A percentile compares a stretch with the other conserved stretches of the same genome.
phyloP scores from a whole-genome alignment of 2,113 vertebrate genomes.

The Vidua chalybeata region DNA sequence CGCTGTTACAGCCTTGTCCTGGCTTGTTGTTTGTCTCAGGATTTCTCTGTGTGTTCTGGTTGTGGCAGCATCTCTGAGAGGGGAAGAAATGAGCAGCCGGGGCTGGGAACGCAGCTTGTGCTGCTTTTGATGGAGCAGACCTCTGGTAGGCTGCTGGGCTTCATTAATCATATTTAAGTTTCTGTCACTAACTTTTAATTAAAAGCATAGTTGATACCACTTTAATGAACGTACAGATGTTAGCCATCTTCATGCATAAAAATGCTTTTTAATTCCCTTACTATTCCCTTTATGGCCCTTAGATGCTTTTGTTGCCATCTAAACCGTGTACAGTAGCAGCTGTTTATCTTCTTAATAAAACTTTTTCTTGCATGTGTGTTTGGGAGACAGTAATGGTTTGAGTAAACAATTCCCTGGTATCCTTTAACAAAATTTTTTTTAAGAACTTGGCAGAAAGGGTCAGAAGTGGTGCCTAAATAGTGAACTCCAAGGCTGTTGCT shows the following conservation, averaged over 20 bases:
- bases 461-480: neutral
- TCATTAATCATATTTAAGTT: slow-evolving; percentile 57
- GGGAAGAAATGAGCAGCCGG: neutral
- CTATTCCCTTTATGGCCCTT: slow-evolving; percentile 67
- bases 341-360: slow-evolving; percentile 63
- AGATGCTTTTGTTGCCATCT: slow-evolving; percentile 56
- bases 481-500: neutral
- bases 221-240: slow-evolving; percentile 54
- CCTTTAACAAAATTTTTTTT: neutral
- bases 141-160: slow-evolving; percentile 7
- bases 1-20: neutral
- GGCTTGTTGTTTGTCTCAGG: neutral
- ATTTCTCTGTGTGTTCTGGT: neutral
- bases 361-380: slow-evolving; percentile 37
- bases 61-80: neutral
- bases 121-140: neutral
- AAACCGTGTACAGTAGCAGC: slow-evolving; percentile 51
- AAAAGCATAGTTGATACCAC: slow-evolving; percentile 50
- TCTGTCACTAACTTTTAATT: slow-evolving; percentile 69
- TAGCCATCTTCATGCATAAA: slow-evolving; percentile 53
- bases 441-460: slow-evolving; percentile 21
- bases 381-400: slow-evolving; percentile 23
- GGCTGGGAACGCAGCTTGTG: neutral
- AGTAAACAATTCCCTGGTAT: slow-evolving; percentile 31
- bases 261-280: slow-evolving; percentile 61